Base-by-base conservation (phyloP, 2,113 vertebrate species). In the Notothenia rossii region DNA sequence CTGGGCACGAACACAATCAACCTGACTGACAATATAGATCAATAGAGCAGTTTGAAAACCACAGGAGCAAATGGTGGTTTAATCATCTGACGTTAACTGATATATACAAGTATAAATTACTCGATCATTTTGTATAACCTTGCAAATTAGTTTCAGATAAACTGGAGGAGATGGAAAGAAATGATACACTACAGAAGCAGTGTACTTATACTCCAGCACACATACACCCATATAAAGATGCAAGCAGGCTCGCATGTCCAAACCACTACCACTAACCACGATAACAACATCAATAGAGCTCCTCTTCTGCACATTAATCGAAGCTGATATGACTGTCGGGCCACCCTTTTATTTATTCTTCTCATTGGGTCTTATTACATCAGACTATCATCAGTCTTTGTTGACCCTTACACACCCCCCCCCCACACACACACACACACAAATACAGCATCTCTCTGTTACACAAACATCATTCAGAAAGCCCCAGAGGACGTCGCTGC, bases 381-480 rank as follows among this genome's bases (percentile, higher is more conserved):
- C 85, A 90, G 65, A 49, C 61, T 85, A 62, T 87, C 91, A 80
- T 90, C 92, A 87, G 58, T 75, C 77, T 77, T 73, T 89, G 75
- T 80, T 88, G 81, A 85, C 86, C 78, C 50, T 63, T 33, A 64
- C 77, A 51, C 22, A 45, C 43, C 51, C 29, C 33, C 48, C 63
- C 46, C 59, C 3, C n/a, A n/a, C n/a, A n/a, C 25, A 55, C 48
- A 45, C 3, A 69, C 15, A 48, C 6, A 66, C 48, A 68, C 56
- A 73, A 1, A 45, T 14, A 74, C 29, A 51, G 33, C 20, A 60
- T 65, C 78, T 66, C 61, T 84, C 59, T 72, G 75, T 85, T 79
- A 90, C 81, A 88, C 86, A 90, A 87, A 91, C 86, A 81, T 82
- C 88, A 88, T 89, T 76, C 55, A 81, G 79, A 89, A 86, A 73